phyloP scores from a whole-genome alignment of 2,113 vertebrate genomes.

The Neolamprologus sp. region DNA sequence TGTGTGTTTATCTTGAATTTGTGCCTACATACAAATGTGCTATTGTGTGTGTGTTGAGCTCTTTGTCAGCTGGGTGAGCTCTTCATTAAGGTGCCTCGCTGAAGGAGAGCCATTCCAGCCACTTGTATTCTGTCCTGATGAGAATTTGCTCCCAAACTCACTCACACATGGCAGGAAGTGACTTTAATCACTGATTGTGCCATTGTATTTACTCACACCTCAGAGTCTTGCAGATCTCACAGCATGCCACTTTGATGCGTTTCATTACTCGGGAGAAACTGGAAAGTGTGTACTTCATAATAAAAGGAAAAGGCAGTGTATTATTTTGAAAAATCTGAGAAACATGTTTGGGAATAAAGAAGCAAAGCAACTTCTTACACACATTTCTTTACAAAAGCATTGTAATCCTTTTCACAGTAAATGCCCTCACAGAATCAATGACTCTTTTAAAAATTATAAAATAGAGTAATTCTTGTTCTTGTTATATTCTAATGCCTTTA shows the following conservation, averaged over 20 bases:
- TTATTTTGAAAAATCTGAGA: neutral
- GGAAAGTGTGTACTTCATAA: neutral
- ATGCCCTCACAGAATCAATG: neutral
- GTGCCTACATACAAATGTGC: neutral
- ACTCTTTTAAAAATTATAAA: neutral
- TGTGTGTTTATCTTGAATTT: neutral
- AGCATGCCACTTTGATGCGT: slow-evolving; percentile 5
- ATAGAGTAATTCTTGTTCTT: neutral
- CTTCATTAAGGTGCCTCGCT: neutral
- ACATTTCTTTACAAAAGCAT: neutral
- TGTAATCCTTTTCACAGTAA: neutral
- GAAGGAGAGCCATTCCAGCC: neutral
- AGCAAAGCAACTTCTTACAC: neutral
- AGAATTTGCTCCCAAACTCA: neutral
- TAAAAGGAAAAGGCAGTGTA: neutral
- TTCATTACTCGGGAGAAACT: neutral
- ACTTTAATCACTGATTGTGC: slow-evolving; percentile 16
- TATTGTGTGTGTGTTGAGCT: neutral
- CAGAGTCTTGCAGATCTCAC: neutral
- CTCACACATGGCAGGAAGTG: neutral
- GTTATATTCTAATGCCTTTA: neutral
- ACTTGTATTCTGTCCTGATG: neutral
- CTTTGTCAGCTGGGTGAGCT: neutral
- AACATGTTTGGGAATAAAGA: neutral
- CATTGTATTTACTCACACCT: neutral